Percentiles rank a stretch among this genome's conserved stretches.
Conservation (phyloP, 2,888 invertebrate species). For the Apocheima hispidaria region DNA sequence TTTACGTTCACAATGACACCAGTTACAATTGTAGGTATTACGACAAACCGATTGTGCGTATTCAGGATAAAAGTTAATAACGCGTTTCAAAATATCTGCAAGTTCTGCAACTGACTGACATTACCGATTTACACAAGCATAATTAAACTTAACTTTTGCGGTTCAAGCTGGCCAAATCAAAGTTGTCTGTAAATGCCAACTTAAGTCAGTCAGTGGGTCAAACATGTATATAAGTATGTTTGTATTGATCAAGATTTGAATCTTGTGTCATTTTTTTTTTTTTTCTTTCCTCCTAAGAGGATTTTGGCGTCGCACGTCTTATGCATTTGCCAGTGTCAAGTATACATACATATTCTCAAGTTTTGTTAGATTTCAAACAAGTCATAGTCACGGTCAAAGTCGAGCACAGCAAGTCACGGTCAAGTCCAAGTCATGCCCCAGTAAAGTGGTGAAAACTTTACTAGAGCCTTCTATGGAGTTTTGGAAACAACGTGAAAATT, state of each 20-base stretch:
- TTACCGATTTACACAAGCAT: slow-evolving; percentile 38
- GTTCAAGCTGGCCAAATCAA: slow-evolving; percentile 38
- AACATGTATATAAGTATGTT: slow-evolving; percentile 60
- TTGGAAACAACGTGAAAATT: no score
- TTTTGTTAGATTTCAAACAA: no score
- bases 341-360: no score
- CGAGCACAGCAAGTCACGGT: no score
- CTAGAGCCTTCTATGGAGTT: no score
- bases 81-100: slow-evolving; percentile 22
- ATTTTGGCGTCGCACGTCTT: no score
- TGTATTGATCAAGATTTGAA: neutral
- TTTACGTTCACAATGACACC: no score
- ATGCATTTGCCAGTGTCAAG: no score
- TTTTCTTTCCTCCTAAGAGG: no score
- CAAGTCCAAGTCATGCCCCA: no score
- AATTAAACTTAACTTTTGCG: slow-evolving; percentile 35
- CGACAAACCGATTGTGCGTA: neutral
- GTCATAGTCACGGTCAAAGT: no score
- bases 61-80: slow-evolving; percentile 17
- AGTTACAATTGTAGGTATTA: neutral
- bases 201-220: slow-evolving; percentile 68
- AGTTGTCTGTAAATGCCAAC: slow-evolving; percentile 41
- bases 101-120: slow-evolving; percentile 24
- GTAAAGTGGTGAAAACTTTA: no score
- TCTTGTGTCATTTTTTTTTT: neutral